Conservation (phyloP, 2,888 invertebrate species). For the Spialia ferax region DNA sequence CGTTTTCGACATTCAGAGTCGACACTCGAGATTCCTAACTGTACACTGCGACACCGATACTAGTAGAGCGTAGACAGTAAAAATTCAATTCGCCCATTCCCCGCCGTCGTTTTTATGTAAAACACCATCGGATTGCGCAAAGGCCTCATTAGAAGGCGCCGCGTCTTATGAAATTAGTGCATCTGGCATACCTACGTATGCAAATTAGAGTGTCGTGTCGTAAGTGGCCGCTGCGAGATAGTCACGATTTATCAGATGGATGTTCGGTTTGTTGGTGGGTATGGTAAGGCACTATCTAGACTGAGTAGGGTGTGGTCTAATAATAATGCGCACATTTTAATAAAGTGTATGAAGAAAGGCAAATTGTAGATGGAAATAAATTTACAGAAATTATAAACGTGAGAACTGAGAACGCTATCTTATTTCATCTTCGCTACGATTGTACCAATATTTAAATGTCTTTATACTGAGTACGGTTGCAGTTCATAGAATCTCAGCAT, state of each 20-base stretch:
- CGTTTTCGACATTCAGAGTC: constrained; percentile 48
- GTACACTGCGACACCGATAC: constrained; percentile 67
- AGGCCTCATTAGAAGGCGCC: constrained; percentile 56
- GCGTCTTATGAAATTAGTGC: constrained; percentile 60
- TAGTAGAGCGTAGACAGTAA: constrained; percentile 41
- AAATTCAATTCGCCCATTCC: constrained; percentile 65
- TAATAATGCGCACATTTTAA: neutral
- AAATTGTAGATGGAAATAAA: neutral
- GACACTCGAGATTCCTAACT: constrained; percentile 74
- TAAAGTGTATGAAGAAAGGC: neutral
- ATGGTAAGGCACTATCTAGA: neutral
- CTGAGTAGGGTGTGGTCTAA: neutral
- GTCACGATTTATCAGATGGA: constrained; percentile 36
- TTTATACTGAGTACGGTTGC: neutral
- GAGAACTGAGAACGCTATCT: too few relatives aligned
- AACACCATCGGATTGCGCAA: constrained; percentile 50
- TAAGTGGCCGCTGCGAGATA: constrained; percentile 29
- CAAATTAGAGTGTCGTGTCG: constrained; percentile 39
- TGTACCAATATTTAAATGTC: too few relatives aligned
- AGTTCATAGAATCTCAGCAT: neutral
- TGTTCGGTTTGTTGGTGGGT: constrained; percentile 11
- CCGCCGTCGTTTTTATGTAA: constrained; percentile 58
- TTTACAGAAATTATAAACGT: neutral
- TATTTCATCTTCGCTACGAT: too few relatives aligned
- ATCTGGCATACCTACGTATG: constrained; percentile 44